Base-by-base conservation (phyloP, 1,140 invertebrate species). In the Heliconius eleuchia region DNA sequence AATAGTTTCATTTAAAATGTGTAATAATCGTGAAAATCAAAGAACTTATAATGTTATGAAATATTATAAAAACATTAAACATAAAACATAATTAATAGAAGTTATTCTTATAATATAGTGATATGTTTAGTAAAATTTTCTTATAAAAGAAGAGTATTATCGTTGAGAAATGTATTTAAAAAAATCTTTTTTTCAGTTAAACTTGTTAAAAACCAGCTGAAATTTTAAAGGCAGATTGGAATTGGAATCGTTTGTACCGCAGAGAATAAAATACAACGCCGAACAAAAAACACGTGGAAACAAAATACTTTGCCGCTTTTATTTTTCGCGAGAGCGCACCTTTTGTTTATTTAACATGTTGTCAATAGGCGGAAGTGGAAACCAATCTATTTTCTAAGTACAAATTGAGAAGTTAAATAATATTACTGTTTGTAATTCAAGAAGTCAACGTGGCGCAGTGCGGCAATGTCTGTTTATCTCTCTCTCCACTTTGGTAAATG, bases 211-310 rank as follows among this genome's bases (percentile, higher is more conserved):
- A 72, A 34, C 66, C 34, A 46, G 27, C 39, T 34, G 66, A 71
- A 80, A 77, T 80, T 76, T 80, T 50, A 76, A 80, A 76, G 71
- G 70, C 79, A 80, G 79, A 80, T 80, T 80, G 79, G 79, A 75
- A 77, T 80, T 72, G 76, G 73, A 77, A 83, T 76, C 77, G 77
- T 80, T 80, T 83, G 78, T 73, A 79, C 82, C 79, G 72, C 82
- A 78, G 71, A 74, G 50, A 80, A 77, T 80, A 83, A 83, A 83
- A 80, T 83, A 74, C 60, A 71, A 52, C 76, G 39, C 18, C 70
- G 79, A 83, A 83, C 74, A 80, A 78, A 76, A 71, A 71, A 46
- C 66, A n/a, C 16, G 71, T 16, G 57, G 75, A 76, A 77, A 76
- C 60, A 71, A 76, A 50, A 70, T 66, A 50, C 66, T 71, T 73